Base-by-base conservation (phyloP, 2,113 vertebrate genomes). In the Gallinago jamesoni region DNA sequence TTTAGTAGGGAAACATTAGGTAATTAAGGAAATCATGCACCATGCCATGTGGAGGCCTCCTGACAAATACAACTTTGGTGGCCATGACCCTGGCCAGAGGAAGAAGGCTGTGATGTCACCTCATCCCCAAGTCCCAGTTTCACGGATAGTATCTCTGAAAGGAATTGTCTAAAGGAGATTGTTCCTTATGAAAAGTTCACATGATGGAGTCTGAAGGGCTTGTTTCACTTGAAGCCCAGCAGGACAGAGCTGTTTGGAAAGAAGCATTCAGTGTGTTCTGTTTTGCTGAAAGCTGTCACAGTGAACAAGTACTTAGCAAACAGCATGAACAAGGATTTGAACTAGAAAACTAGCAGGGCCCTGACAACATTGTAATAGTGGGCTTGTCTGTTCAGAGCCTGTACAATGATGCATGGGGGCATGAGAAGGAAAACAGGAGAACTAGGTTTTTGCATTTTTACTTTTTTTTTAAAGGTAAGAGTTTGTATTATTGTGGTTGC, bases 251-350 rank as follows among this genome's bases (percentile, higher is more conserved):
- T 98, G 98, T 98, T 98, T 98, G 99, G 99, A 99, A 99, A 98
- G 98, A 98, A 98, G 98, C 98, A 99, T 99, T 99, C 98, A 99
- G 97, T 97, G 98, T 97, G 97, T 98, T 98, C 98, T 99, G 98
- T 99, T 98, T 98, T 98, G 98, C 98, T 99, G 98, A 99, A 99
- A 98, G 98, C 99, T 99, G 99, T 99, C 99, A 99, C 99, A 98
- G 98, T 97, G 99, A 99, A 99, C 99, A 99, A 99, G 99, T 98
- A 98, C 99, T 99, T 99, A 98, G 98, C 99, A 99, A 99, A 99
- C 98, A 99, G 99, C 99, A 98, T 99, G 99, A 99, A 99, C 98
- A 99, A 99, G 99, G 99, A 99, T 99, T 99, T 99, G 98, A 99
- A 99, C 99, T 99, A 99, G 98, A 99, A 99, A 99, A 99, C 97